Conservation (phyloP, 2,797 vertebrate genomes). For the Phrynocephalus vlangalii region DNA sequence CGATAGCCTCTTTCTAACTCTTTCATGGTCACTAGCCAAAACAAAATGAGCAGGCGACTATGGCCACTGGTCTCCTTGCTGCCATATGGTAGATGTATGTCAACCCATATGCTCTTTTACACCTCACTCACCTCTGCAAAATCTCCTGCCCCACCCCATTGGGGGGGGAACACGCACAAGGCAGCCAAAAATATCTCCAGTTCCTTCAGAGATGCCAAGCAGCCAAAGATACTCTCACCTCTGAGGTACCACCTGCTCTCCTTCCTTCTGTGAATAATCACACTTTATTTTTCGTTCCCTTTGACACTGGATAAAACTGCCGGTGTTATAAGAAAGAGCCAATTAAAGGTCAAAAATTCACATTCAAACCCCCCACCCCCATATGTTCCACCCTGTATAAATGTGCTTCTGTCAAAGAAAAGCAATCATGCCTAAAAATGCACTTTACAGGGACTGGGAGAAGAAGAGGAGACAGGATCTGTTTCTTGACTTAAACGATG, state of each 20-base stretch:
- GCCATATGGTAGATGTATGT: slow-evolving; percentile 18
- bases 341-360: slow-evolving; percentile 74
- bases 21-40: neutral
- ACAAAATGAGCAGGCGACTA: slow-evolving; percentile 12
- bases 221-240: slow-evolving; percentile 18
- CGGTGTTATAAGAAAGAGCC: slow-evolving; percentile 58
- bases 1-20: slow-evolving; percentile 26
- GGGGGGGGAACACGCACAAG: neutral
- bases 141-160: neutral
- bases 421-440: slow-evolving; percentile 65
- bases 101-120: slow-evolving; percentile 22
- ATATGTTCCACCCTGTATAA: slow-evolving; percentile 53
- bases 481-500: slow-evolving; percentile 72
- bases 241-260: slow-evolving; percentile 25
- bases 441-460: slow-evolving; percentile 53
- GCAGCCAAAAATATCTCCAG: slow-evolving; percentile 28
- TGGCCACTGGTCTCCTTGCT: slow-evolving; percentile 29
- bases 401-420: slow-evolving; percentile 62
- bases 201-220: neutral
- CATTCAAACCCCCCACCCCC: slow-evolving; percentile 36
- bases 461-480: slow-evolving; percentile 39
- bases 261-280: slow-evolving; percentile 31
- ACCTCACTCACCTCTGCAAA: neutral
- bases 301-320: slow-evolving; percentile 49
- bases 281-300: slow-evolving; percentile 38